Evolutionary conservation across 2,888 invertebrate species (phyloP), one percentile per base, ranked within the genome.

Genomic region (Lucinisca nassula): DNA sequence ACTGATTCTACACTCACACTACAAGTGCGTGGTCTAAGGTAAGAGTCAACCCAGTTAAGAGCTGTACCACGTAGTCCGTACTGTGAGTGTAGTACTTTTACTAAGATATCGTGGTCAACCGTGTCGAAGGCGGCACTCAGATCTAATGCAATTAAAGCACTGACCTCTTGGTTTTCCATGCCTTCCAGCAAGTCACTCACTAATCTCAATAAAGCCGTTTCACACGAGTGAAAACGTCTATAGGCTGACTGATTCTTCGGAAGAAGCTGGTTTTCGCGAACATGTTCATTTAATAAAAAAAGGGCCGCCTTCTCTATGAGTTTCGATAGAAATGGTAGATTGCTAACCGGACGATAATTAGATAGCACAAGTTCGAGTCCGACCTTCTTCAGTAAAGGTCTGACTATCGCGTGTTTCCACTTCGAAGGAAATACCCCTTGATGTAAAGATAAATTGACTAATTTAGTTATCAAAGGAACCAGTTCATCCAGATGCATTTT

Each of bases 41-140:
- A 79, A 0, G 83, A 84, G 27, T 79, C 83, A 0, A 84, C 27
- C 81, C 84, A 84, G 10, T 79, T 32, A 8, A 84, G 27, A 8
- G 78, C 84, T 6, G 30, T 45, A 35, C 73, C 81, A 51, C 32
- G 37, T 0, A 85, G 38, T 40, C 84, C 84, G 74, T 80, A 85
- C 67, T 78, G 81, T 24, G 38, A 40, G 35, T 74, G 30, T 0
- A 85, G 61, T 0, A 82, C 77, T 21, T 85, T 70, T 0, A 88
- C 1, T 4, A 88, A 58, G 55, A 85, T 88, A 32, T 67, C 35
- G 38, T 90, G 86, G 51, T 84, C 90, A 6, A 88, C 86, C 10
- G 88, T 90, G 70, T 88, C 86, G 55, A 90, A 84, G 6, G 88
- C 87, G 24, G 82, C 88, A 79, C 84, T 87, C 4, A 88, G 55